Conservation (phyloP, 2,888 invertebrate genomes). For the Protodeltote pygarga region DNA sequence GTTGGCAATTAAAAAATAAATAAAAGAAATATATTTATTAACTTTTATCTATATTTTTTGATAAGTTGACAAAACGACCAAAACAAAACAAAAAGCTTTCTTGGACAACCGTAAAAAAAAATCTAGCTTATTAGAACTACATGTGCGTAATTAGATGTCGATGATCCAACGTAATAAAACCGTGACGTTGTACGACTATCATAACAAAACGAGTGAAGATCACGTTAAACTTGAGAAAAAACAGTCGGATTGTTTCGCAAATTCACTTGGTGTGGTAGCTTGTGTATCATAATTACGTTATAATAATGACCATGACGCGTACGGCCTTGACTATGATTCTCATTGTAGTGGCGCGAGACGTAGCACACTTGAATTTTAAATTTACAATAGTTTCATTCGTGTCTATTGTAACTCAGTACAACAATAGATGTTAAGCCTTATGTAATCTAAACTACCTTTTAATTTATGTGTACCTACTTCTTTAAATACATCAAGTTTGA, state of each 20-base stretch:
- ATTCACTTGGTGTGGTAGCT: slow-evolving; percentile 48
- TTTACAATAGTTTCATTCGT: slow-evolving; percentile 56
- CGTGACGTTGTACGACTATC: slow-evolving; percentile 10
- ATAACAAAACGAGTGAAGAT: slow-evolving; percentile 28
- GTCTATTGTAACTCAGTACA: slow-evolving; percentile 41
- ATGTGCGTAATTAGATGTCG: not conserved
- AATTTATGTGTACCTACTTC: not conserved
- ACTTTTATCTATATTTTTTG: too few relatives aligned
- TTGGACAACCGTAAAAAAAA: too few relatives aligned
- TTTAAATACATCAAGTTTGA: not conserved
- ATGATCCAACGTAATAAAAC: not conserved
- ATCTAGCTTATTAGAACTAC: too few relatives aligned
- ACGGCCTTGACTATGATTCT: slow-evolving; percentile 79
- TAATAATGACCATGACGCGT: slow-evolving; percentile 76
- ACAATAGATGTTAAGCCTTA: slow-evolving; percentile 47
- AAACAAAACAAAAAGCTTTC: too few relatives aligned
- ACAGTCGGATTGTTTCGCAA: slow-evolving; percentile 48
- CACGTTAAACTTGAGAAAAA: slow-evolving; percentile 37
- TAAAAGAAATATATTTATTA: too few relatives aligned
- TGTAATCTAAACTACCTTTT: slow-evolving; percentile 20
- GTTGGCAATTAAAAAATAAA: too few relatives aligned
- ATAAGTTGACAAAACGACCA: too few relatives aligned
- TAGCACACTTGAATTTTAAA: slow-evolving; percentile 63
- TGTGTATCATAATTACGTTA: slow-evolving; percentile 74
- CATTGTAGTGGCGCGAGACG: slow-evolving; percentile 54